Percentiles rank a stretch among this genome's conserved stretches.
These are phyloP conservation scores for Genyomyrus donnyi DNA, from an alignment of 2,113 vertebrate species.

Conservation along the genomic window DNA sequence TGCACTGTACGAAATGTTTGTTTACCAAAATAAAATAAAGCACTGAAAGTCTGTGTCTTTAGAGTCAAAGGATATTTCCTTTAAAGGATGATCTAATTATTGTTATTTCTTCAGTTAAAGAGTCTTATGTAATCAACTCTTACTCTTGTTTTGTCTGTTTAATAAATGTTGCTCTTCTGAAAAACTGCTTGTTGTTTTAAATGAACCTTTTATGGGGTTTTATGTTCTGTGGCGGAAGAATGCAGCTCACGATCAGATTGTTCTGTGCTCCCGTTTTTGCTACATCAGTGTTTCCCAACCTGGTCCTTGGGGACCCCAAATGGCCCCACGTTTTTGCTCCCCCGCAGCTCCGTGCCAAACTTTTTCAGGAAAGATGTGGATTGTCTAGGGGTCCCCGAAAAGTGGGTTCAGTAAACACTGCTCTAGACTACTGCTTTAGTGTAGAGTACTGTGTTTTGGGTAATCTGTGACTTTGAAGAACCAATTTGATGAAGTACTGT, in stretches of 20 bases:
- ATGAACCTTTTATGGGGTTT: background rate
- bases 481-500: background rate
- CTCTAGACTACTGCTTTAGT: background rate
- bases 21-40: conserved; percentile 39
- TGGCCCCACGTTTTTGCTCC: background rate
- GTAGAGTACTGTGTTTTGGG: background rate
- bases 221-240: background rate
- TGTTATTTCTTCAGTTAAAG: conserved; percentile 5
- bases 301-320: background rate
- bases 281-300: background rate
- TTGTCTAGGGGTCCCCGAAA: background rate
- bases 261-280: background rate
- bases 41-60: conserved; percentile 45
- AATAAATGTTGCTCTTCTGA: conserved; percentile 36
- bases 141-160: conserved; percentile 23
- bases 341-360: background rate
- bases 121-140: conserved; percentile 23
- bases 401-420: background rate
- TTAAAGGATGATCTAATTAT: conserved; percentile 25
- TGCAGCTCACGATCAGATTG: background rate
- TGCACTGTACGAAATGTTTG: conserved; percentile 27
- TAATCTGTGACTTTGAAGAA: background rate
- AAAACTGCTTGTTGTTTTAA: conserved; percentile 30
- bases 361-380: background rate
- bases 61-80: conserved; percentile 21